phyloP scores from a whole-genome alignment of 2,113 vertebrate genomes.

The Barnardius zonarius region DNA sequence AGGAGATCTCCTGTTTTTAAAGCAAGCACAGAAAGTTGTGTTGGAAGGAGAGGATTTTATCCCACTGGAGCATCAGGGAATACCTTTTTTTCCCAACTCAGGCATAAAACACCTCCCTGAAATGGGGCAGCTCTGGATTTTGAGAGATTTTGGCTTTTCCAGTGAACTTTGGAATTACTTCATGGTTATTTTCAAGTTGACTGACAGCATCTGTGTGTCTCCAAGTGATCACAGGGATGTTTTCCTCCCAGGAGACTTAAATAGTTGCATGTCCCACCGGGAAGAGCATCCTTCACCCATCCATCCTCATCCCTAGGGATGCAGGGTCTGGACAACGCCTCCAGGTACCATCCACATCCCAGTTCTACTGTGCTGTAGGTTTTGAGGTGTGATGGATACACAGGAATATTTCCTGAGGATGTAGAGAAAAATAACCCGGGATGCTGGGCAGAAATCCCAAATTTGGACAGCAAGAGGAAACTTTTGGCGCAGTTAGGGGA shows the following conservation, averaged over 20 bases:
- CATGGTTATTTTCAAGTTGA: neutral
- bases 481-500: neutral
- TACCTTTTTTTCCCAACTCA: neutral
- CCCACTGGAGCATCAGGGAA: neutral
- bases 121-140: neutral
- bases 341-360: neutral
- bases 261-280: neutral
- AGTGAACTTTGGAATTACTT: neutral
- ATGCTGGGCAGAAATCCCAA: neutral
- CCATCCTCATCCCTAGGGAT: neutral
- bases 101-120: neutral
- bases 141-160: neutral
- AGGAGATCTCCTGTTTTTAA: neutral
- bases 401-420: neutral
- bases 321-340: neutral
- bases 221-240: accelerated
- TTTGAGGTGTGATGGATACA: neutral
- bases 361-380: accelerated
- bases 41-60: neutral
- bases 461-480: neutral
- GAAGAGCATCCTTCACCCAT: neutral
- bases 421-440: accelerated
- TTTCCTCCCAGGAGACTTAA: neutral
- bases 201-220: neutral
- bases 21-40: neutral